These are phyloP conservation scores for Lapara coniferarum DNA, from an alignment of 2,888 invertebrate species.

Conservation along the genomic window DNA sequence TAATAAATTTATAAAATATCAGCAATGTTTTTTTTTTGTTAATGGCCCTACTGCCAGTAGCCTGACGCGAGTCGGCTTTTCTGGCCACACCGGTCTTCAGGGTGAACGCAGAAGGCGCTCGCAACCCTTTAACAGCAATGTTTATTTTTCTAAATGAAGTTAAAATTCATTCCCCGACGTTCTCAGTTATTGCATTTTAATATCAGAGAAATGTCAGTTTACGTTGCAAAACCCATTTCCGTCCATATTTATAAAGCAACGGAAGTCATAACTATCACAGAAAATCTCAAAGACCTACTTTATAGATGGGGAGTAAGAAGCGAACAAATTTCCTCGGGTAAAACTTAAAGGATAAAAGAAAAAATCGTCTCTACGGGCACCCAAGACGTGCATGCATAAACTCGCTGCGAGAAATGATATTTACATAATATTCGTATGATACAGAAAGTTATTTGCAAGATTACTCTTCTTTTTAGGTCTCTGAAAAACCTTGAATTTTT, in stretches of 20 bases:
- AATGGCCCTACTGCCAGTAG: too few relatives aligned
- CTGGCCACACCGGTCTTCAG: too few relatives aligned
- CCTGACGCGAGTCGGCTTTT: too few relatives aligned
- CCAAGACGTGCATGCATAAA: constrained; percentile 38
- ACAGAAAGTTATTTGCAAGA: constrained; percentile 49
- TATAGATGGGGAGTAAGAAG: neutral
- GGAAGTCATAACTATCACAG: constrained; percentile 24
- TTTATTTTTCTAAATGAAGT: too few relatives aligned
- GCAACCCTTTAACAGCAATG: too few relatives aligned
- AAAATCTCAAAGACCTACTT: constrained; percentile 8
- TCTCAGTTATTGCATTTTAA: too few relatives aligned
- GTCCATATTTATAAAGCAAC: constrained; percentile 30
- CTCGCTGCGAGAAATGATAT: constrained; percentile 38
- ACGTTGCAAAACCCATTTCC: neutral
- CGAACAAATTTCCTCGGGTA: neutral
- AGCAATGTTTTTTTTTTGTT: too few relatives aligned
- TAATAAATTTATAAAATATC: too few relatives aligned
- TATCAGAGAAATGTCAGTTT: neutral
- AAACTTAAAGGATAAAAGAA: constrained; percentile 20
- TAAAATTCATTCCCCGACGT: too few relatives aligned
- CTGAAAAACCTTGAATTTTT: constrained; percentile 3
- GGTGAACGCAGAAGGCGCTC: too few relatives aligned
- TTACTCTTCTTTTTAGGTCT: constrained; percentile 33
- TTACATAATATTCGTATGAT: constrained; percentile 47
- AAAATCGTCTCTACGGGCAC: neutral